phyloP scores from a whole-genome alignment of 2,888 invertebrate genomes.

The Leucozona laternaria region DNA sequence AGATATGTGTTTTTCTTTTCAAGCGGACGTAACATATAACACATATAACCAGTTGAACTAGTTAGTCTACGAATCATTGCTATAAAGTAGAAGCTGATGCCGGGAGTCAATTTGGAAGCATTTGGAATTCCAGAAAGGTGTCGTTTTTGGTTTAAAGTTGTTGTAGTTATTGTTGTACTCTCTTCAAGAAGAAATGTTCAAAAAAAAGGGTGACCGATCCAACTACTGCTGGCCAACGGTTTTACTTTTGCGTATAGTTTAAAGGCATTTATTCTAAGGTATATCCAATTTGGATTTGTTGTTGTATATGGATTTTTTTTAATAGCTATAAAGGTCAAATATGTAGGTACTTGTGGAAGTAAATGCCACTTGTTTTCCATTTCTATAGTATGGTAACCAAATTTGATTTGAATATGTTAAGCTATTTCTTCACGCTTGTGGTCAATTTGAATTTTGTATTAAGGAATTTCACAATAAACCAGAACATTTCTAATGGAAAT shows the following conservation, averaged over 20 bases:
- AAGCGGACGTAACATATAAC: slow-evolving; percentile 47
- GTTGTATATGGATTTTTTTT: not conserved
- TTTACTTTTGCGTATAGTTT: not conserved
- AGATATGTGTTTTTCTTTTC: slow-evolving; percentile 39
- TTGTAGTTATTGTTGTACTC: not conserved
- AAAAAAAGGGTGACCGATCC: slow-evolving; percentile 43
- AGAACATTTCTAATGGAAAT: not conserved
- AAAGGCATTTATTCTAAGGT: not conserved
- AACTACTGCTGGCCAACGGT: not conserved
- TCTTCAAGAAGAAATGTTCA: slow-evolving; percentile 10
- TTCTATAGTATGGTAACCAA: not conserved
- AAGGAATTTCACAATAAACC: not conserved
- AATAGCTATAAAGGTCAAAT: not conserved
- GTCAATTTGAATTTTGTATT: not conserved
- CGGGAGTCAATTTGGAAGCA: slow-evolving; percentile 43
- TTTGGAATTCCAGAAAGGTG: slow-evolving; percentile 64
- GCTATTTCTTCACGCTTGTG: not conserved
- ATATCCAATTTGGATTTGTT: not conserved
- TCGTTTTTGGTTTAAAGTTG: slow-evolving; percentile 26
- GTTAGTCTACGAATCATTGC: slow-evolving; percentile 47
- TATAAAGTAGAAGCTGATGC: slow-evolving; percentile 25
- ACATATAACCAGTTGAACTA: slow-evolving; percentile 67
- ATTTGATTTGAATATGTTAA: slow-evolving; percentile 5
- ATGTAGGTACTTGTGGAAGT: not conserved
- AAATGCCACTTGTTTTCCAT: slow-evolving; percentile 12